Base-by-base conservation (phyloP, 2,113 vertebrate genomes). In the Petromus typicus region DNA sequence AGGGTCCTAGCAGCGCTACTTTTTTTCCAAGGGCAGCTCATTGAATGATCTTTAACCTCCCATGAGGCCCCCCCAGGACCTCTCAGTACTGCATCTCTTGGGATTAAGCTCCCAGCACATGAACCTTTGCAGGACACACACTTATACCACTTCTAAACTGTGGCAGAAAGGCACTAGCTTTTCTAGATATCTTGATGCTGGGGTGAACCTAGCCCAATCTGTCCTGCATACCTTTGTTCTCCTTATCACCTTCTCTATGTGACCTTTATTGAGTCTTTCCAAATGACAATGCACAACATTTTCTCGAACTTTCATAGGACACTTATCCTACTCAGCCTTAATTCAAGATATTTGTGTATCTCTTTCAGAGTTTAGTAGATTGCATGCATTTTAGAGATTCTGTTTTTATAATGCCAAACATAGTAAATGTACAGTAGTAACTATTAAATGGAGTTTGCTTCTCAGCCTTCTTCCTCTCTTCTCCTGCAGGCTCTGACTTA, bases 401-500 rank as follows among this genome's bases (percentile, higher is more conserved):
- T 43, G 45, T 57, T 22, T 63, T 94, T 71, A 10, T 7, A 57
- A n/a, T n/a, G 75, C 18, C 91, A 96, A 86, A 75, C 57, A 78
- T 18, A 79, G 83, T 91, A 56, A 90, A 37, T 45, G 43, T 78
- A 67, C 94, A 57, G 12, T 12, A 18, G 79, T 75, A 86, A 95
- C 97, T 93, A 86, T 67, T 94, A 92, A 95, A 92, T 82, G 78
- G 73, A 80, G 45, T 93, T 93, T 86, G 22, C n/a, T 89, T 93
- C 79, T 82, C 83, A 81, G 71, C 40, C 51, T 86, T 54, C 56
- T 56, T 91, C 48, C 67, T 91, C 66, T 84, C 12, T 76, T 93
- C 75, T 75, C 82, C 88, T 64, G 57, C 78, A 95, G 56, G 30
- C 75, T 95, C 79, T 95, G 43, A 57, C 43, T 18, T 75, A 69